Evolutionary conservation across 2,888 invertebrate species (phyloP).

Genomic region (Drosophila peninsularis): DNA sequence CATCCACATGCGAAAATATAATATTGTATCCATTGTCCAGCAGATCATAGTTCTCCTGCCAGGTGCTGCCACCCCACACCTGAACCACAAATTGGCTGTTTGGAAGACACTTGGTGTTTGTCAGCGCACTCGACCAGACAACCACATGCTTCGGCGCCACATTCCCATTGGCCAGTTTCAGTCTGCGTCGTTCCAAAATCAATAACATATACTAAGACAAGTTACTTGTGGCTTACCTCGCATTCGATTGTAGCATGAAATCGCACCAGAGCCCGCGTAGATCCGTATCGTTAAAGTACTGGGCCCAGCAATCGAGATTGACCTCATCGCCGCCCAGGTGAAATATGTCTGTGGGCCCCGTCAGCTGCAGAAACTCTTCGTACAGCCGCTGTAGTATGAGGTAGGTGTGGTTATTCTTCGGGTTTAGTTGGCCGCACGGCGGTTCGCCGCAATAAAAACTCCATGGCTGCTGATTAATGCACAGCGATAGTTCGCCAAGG

Average conservation of each 20-base stretch:
- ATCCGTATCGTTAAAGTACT: slow-evolving; percentile 90
- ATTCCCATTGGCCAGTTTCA: slow-evolving; percentile 84
- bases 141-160: slow-evolving; percentile 85
- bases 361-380: slow-evolving; percentile 89
- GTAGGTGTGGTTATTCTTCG: slow-evolving; percentile 91
- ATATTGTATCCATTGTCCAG: slow-evolving; percentile 91
- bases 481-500: slow-evolving; percentile 91
- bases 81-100: slow-evolving; percentile 88
- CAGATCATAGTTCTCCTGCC: slow-evolving; percentile 92
- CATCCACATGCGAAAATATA: slow-evolving; percentile 93
- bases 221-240: slow-evolving; percentile 76
- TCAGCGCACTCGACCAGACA: slow-evolving; percentile 92
- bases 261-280: slow-evolving; percentile 92
- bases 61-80: slow-evolving; percentile 92
- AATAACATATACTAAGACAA: too few species aligned
- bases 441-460: slow-evolving; percentile 92
- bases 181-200: slow-evolving; percentile 47
- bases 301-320: slow-evolving; percentile 92
- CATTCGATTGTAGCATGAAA: slow-evolving; percentile 89
- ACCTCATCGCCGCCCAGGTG: slow-evolving; percentile 90
- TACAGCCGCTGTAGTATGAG: slow-evolving; percentile 90
- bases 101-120: slow-evolving; percentile 89
- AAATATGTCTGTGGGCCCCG: slow-evolving; percentile 91
- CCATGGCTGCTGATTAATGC: slow-evolving; percentile 93
- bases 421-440: slow-evolving; percentile 94